Evolutionary conservation across 2,888 invertebrate species (phyloP).

Genomic region (Ametastegia equiseti): DNA sequence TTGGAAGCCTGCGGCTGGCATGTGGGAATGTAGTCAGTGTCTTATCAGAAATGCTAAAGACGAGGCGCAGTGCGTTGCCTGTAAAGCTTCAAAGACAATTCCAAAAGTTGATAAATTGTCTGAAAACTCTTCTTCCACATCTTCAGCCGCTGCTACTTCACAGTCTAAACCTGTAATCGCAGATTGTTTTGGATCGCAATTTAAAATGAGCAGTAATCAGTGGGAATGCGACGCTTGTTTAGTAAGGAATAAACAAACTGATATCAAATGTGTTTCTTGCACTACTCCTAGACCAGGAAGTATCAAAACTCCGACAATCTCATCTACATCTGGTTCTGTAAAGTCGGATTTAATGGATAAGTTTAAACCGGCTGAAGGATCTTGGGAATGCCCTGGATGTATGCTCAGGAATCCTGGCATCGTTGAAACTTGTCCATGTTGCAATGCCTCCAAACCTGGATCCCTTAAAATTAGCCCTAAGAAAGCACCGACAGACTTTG

Average conservation of each 20-base stretch:
- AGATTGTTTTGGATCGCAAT: constrained; percentile 62
- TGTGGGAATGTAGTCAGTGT: constrained; percentile 74
- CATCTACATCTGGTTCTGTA: not conserved
- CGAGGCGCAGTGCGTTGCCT: constrained; percentile 68
- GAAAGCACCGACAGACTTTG: constrained; percentile 40
- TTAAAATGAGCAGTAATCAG: constrained; percentile 62
- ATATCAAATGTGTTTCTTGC: constrained; percentile 78
- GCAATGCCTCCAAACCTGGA: constrained; percentile 71
- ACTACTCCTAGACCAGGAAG: constrained; percentile 75
- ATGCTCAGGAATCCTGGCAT: constrained; percentile 78
- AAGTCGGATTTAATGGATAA: constrained; percentile 55
- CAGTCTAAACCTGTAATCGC: constrained; percentile 47
- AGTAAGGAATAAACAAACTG: constrained; percentile 76
- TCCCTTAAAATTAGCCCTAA: constrained; percentile 54
- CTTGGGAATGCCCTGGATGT: constrained; percentile 82
- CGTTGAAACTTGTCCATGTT: constrained; percentile 62
- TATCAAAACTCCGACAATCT: constrained; percentile 30
- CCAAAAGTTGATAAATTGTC: constrained; percentile 50
- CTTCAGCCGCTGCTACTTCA: constrained; percentile 44
- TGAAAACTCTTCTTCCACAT: constrained; percentile 38
- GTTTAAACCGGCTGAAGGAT: constrained; percentile 70
- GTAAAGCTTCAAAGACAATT: constrained; percentile 64
- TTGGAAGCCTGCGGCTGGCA: constrained; percentile 37
- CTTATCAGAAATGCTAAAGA: constrained; percentile 69
- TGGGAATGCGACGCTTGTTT: constrained; percentile 81